phyloP scores from a whole-genome alignment of 2,113 vertebrate genomes.

The Chlorodrepanis virens region DNA sequence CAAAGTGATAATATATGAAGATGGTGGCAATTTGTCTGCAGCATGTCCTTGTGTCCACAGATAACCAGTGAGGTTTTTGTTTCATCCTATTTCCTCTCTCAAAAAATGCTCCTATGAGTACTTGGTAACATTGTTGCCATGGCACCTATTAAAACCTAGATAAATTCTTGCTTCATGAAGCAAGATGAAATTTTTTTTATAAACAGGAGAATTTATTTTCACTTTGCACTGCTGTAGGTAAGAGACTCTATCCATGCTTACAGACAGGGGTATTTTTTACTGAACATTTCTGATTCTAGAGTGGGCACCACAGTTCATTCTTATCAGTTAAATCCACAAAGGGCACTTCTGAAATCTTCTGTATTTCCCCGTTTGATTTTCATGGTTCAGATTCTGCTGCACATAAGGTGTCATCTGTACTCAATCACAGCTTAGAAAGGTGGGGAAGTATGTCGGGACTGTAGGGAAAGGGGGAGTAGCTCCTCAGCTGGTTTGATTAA shows the following conservation, averaged over 20 bases:
- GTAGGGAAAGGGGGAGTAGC: neutral
- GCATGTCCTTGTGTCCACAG: neutral
- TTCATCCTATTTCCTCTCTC: neutral
- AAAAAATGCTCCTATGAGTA: neutral
- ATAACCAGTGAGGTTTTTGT: neutral
- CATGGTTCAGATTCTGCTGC: neutral
- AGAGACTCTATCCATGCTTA: neutral
- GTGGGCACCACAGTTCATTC: neutral
- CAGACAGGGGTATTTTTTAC: neutral
- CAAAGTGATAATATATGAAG: neutral
- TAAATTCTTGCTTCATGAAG: neutral
- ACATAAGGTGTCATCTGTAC: neutral
- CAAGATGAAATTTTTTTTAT: neutral
- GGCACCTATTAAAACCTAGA: slow-evolving; percentile 22
- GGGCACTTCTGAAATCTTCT: neutral
- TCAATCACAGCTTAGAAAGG: neutral
- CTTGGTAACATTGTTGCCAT: slow-evolving; percentile 28
- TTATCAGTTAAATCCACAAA: neutral
- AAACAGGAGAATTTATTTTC: neutral
- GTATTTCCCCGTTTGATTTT: neutral
- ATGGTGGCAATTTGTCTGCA: neutral
- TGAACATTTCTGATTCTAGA: neutral
- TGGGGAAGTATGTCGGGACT: neutral
- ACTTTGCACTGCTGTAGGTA: neutral
- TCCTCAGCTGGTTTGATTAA: neutral